phyloP scores from a whole-genome alignment of 2,113 vertebrate species.

The Syngnathus scovelli region DNA sequence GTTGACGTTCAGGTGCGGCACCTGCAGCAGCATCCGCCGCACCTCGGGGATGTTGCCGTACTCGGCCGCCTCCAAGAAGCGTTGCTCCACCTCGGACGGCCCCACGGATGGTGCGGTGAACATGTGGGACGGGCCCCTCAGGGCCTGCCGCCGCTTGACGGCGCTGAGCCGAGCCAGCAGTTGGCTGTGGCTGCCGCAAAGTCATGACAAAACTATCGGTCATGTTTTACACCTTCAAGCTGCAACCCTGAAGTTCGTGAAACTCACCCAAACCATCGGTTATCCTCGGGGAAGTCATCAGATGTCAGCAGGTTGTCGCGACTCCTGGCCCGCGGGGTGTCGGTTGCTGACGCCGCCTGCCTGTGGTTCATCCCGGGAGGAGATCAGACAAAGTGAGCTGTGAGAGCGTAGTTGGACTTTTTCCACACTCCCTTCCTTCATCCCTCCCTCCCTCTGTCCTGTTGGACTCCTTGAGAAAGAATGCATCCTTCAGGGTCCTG shows the following conservation, averaged over 20 bases:
- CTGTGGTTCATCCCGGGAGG: constrained; percentile 64
- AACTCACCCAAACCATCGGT: constrained; percentile 61
- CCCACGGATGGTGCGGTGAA: constrained; percentile 83
- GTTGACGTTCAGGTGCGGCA: constrained; percentile 86
- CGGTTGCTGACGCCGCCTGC: neutral
- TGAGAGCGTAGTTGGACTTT: neutral
- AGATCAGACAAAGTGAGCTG: constrained; percentile 7
- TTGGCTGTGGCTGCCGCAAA: constrained; percentile 62
- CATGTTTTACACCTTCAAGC: neutral
- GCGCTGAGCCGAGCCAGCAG: constrained; percentile 75
- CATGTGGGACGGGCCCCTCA: constrained; percentile 92
- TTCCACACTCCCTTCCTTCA: constrained; percentile 12
- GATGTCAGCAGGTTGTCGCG: constrained; percentile 62
- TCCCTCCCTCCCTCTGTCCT: constrained; percentile 18
- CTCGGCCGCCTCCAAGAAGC: constrained; percentile 92
- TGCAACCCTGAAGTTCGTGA: neutral
- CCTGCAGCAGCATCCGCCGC: constrained; percentile 90
- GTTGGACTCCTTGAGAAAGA: constrained; percentile 57
- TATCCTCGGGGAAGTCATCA: constrained; percentile 66
- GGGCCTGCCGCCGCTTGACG: constrained; percentile 84
- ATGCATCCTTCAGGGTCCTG: constrained; percentile 53
- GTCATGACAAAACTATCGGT: constrained; percentile 7
- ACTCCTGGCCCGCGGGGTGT: constrained; percentile 53
- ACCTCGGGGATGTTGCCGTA: constrained; percentile 97
- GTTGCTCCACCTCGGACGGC: constrained; percentile 85